Evolutionary conservation across 2,113 vertebrate species (phyloP), one percentile per base, ranked within the genome.

Genomic region (Hyperopisus bebe): DNA sequence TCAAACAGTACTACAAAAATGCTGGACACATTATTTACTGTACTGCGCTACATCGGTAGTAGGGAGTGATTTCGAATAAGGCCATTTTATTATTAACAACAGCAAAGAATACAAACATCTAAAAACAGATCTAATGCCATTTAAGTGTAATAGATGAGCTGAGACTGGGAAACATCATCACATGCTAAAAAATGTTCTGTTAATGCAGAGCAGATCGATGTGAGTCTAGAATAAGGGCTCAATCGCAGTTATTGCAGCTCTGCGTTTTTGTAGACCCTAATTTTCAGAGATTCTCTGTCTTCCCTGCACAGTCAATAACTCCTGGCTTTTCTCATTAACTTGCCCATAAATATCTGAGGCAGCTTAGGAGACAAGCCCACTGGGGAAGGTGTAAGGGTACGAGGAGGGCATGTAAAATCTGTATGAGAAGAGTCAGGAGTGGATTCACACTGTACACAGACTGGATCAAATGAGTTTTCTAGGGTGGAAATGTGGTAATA

Each of bases 281-380:
- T 94, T 94, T 94, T 94, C 93, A 92, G 93, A 94, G 94, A 94
- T 35, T 94, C 93, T 93, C 94, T 95, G 95, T 96, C 95, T 95
- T 95, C 94, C 94, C 94, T 95, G 94, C 94, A 95, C 94, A 95
- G 95, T 95, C 95, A 93, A 95, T 95, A 95, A 93, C 92, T 94
- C 91, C 93, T 93, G 92, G 93, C 93, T 94, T 92, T 91, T 92
- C 93, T 94, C 94, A 94, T 95, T 95, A 93, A 93, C 94, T 92
- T 94, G 39, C 87, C 39, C 53, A 62, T 84, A 84, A 84, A 84
- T 27, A 24, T 84, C 42, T n/a, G 82, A 84, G 82, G 7, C 82
- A 48, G 39, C 44, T 47, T 47, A 70, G 44, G 46, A n/a, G 58
- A 44, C 4, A 5, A 15, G 24, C 21, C 35, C 35, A 44, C 42